Conservation (phyloP, 2,797 vertebrate species). For the Huso huso region DNA sequence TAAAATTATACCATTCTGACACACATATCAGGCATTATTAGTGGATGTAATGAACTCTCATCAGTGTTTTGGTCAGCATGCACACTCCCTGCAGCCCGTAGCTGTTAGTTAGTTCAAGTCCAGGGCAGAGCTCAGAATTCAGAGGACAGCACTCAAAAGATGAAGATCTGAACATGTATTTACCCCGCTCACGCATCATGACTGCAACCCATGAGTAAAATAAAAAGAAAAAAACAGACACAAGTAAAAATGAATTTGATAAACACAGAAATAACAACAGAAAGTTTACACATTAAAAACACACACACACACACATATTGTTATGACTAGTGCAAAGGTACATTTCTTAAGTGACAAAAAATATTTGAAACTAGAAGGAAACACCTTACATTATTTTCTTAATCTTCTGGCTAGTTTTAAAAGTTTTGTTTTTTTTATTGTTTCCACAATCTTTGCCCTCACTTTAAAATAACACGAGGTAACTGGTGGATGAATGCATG, state of each 20-base stretch:
- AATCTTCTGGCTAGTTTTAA: too few relatives aligned
- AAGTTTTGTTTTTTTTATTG: too few relatives aligned
- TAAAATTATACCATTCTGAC: conserved; percentile 32
- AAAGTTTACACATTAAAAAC: conserved; percentile 26
- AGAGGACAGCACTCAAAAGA: conserved; percentile 56
- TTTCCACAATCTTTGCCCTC: too few relatives aligned
- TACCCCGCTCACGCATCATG: conserved; percentile 98
- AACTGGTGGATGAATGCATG: too few relatives aligned
- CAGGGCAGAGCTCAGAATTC: conserved; percentile 34
- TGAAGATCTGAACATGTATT: conserved; percentile 80
- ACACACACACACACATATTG: background rate
- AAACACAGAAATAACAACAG: too few relatives aligned
- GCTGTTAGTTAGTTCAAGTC: conserved; percentile 26
- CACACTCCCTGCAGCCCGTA: conserved; percentile 52
- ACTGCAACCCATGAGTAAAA: conserved; percentile 81
- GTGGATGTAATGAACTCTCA: conserved; percentile 29
- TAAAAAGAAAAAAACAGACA: conserved; percentile 71
- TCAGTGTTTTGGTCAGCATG: conserved; percentile 51
- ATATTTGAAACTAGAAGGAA: too few relatives aligned
- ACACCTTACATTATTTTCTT: too few relatives aligned
- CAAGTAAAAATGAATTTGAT: conserved; percentile 56
- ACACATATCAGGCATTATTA: conserved; percentile 48
- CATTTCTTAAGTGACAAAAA: too few relatives aligned
- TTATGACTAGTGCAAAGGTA: background rate
- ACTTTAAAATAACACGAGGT: too few relatives aligned